Evolutionary conservation across 2,888 invertebrate species (phyloP), one percentile per base, ranked within the genome.

Genomic region (Sepioteuthis lessoniana): DNA sequence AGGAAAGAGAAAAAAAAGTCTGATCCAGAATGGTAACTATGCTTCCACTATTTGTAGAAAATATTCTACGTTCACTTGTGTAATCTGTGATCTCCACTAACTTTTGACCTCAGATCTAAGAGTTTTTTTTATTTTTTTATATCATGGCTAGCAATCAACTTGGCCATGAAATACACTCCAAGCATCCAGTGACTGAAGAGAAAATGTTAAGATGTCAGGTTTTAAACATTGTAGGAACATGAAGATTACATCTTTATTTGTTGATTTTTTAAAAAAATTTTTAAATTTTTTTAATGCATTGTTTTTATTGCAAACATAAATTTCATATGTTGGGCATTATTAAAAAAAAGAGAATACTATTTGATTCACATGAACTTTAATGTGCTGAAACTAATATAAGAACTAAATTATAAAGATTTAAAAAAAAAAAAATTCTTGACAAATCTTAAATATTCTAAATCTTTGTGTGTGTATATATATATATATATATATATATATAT

Each of bases 1-100:
- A n/a, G 16, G 8, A 31, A n/a, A 55, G 21, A 21, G 28, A 55
- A 21, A 55, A 25, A n/a, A 10, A n/a, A 16, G n/a, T 31, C 31
- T n/a, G 76, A n/a, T 76, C n/a, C n/a, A 76, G 76, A 76, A 76
- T n/a, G 35, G 76, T 76, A 76, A 76, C 76, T 76, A n/a, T 76
- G 76, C 35, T 76, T 76, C 76, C 60, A 60, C 28, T 76, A 76
- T 76, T n/a, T 76, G 35, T 16, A n/a, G 76, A 76, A 76, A n/a
- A 16, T 76, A 76, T 13, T 13, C 19, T 76, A 76, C 76, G n/a
- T 76, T 76, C 76, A 35, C 76, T 76, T 35, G n/a, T 76, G 76
- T 76, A 76, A 76, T 76, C 76, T 76, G n/a, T 76, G n/a, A 76
- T 76, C 76, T 76, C 76, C n/a, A 76, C n/a, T 35, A 76, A 76